A percentile compares a stretch with the other conserved stretches of the same genome.
Conservation (phyloP, 2,797 vertebrate species). For the Chelon auratus region DNA sequence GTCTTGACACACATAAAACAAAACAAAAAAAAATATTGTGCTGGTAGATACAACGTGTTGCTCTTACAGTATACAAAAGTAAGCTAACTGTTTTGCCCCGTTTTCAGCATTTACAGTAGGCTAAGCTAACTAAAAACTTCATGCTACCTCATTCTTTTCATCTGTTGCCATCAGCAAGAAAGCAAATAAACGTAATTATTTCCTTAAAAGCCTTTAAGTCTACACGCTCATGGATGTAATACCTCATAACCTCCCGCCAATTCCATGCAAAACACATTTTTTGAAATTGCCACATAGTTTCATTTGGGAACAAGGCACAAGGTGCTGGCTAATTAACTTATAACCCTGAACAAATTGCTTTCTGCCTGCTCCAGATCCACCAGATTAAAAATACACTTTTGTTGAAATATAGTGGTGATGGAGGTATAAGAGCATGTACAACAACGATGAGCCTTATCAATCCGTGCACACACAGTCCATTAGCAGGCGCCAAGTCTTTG, state of each 20-base stretch:
- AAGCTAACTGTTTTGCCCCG: too few species aligned
- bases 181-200: too few species aligned
- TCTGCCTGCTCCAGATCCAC: conserved; percentile 67
- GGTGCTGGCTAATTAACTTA: conserved; percentile 74
- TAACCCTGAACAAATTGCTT: conserved; percentile 79
- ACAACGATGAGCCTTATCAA: conserved; percentile 67
- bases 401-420: conserved; percentile 48
- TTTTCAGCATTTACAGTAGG: too few species aligned
- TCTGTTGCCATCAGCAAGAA: not conserved
- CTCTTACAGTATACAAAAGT: too few species aligned
- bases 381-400: conserved; percentile 65
- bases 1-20: too few species aligned
- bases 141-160: not conserved
- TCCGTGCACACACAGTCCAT: conserved; percentile 65
- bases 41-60: too few species aligned
- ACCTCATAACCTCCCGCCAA: conserved; percentile 20
- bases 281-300: conserved; percentile 55
- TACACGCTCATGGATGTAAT: conserved; percentile 9
- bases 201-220: not conserved
- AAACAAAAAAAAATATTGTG: too few species aligned
- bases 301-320: conserved; percentile 54
- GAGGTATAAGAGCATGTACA: conserved; percentile 43
- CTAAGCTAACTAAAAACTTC: too few species aligned
- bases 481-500: conserved; percentile 64
- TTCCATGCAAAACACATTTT: conserved; percentile 37